Evolutionary conservation across 1,140 invertebrate genomes (phyloP), one percentile per base, ranked within the genome.

Genomic region (Holcopasites calliopsidis): DNA sequence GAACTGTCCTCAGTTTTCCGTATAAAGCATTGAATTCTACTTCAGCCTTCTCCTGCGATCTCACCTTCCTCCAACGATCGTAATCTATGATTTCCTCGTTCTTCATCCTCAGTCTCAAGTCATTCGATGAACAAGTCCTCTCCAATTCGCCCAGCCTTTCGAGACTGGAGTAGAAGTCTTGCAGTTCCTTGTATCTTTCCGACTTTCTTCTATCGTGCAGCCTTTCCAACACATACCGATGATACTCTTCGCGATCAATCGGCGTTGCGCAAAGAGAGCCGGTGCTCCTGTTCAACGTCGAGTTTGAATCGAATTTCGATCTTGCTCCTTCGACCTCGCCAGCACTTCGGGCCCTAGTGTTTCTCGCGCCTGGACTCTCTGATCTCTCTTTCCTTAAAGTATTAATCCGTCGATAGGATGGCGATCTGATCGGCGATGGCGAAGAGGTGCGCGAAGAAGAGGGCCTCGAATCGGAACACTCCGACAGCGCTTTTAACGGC

Each of bases 71-170:
- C 96, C 97, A 97, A 50, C 95, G 93, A 84, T 97, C 96, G 87
- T 96, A 97, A 91, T 97, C 96, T 80, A 97, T 95, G 31, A 97
- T 94, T 84, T 96, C 95, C 87, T 96, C 95, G 83, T 95, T 93
- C 88, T 92, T 95, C 84, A 94, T 90, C 83, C 95, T 92, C 3
- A 95, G 94, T 61, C 94, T 93, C 42, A 96, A 90, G 83, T 96
- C 95, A 71, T 91, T 92, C 3, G 91, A 93, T 1, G 95, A 96
- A 3, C 96, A 95, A 11, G 94, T 94, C 80, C 94, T 94, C 91
- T 97, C 96, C 40, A 99, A 91, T 77, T 97, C 93, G 0, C 95
- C 95, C 55, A 98, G 95, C 86, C 96, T 94, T 90, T 98, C 97
- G 44, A 98, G 92, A 78, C 95, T 97, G 35, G 94, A 92, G 88